Conservation (phyloP, 2,797 vertebrate species). For the Morus bassanus region DNA sequence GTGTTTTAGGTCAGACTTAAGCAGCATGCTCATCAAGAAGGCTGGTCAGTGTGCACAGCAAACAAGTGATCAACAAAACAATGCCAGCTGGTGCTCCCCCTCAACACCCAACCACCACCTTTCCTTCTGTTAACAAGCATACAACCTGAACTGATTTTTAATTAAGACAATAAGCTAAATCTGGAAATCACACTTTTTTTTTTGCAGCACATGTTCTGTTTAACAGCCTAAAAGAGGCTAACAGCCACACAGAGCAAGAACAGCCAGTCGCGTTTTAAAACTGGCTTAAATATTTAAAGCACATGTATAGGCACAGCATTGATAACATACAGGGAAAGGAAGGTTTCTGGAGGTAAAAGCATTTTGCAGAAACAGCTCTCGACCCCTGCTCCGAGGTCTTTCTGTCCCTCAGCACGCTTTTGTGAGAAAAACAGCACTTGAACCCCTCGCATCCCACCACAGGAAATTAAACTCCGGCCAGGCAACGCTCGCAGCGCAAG, state of each 20-base stretch:
- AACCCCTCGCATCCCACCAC: not conserved
- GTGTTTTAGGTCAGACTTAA: not conserved
- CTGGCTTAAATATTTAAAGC: not conserved
- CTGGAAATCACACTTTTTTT: not conserved
- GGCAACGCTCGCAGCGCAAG: not conserved
- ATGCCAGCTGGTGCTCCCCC: not conserved
- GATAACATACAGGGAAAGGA: not conserved
- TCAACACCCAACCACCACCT: not conserved
- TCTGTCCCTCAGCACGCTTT: rapidly evolving
- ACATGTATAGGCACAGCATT: not conserved
- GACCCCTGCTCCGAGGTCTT: rapidly evolving
- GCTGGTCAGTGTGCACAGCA: rapidly evolving
- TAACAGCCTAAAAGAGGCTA: not conserved
- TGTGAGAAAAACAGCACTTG: rapidly evolving
- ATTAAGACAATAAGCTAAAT: not conserved
- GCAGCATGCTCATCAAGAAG: rapidly evolving
- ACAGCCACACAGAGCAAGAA: not conserved
- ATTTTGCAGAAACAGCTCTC: not conserved
- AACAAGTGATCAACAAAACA: not conserved
- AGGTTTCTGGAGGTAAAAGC: not conserved
- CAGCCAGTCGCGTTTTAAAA: not conserved
- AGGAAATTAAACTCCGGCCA: not conserved
- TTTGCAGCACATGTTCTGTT: not conserved
- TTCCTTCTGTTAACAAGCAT: not conserved
- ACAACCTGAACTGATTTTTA: not conserved